phyloP scores from a whole-genome alignment of 1,140 invertebrate genomes.

The Octopus sinensis region DNA sequence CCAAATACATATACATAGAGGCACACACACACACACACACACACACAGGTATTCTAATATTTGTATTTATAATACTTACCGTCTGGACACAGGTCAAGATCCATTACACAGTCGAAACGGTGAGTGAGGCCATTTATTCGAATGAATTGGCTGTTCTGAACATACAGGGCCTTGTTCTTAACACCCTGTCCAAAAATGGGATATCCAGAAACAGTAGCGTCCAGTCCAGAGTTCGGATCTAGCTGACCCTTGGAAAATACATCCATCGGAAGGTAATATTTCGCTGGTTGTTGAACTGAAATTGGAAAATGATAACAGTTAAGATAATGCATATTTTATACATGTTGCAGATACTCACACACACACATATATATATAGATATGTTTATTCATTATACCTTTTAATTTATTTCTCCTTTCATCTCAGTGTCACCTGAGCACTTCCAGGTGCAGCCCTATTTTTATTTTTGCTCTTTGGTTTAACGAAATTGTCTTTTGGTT shows the following conservation, averaged over 20 bases:
- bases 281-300: slow-evolving; percentile 33
- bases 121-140: slow-evolving; percentile 48
- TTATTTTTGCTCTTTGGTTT: too few relatives aligned
- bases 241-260: slow-evolving; percentile 25
- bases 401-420: too few relatives aligned
- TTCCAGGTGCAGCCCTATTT: too few relatives aligned
- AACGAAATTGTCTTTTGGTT: too few relatives aligned
- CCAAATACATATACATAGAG: too few relatives aligned
- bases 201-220: slow-evolving; percentile 40
- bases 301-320: not conserved
- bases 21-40: too few relatives aligned
- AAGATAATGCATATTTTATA: not conserved
- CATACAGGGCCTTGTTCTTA: slow-evolving; percentile 37
- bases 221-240: slow-evolving; percentile 51
- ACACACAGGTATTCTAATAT: too few relatives aligned
- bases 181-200: slow-evolving; percentile 40
- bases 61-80: slow-evolving; percentile 33
- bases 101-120: slow-evolving; percentile 51
- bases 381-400: not conserved
- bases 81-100: slow-evolving; percentile 44
- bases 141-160: slow-evolving; percentile 41
- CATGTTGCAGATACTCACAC: not conserved
- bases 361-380: not conserved
- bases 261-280: slow-evolving; percentile 50
- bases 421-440: too few relatives aligned